Evolutionary conservation across 1,140 invertebrate species (phyloP).

Genomic region (Neodiprion lecontei): DNA sequence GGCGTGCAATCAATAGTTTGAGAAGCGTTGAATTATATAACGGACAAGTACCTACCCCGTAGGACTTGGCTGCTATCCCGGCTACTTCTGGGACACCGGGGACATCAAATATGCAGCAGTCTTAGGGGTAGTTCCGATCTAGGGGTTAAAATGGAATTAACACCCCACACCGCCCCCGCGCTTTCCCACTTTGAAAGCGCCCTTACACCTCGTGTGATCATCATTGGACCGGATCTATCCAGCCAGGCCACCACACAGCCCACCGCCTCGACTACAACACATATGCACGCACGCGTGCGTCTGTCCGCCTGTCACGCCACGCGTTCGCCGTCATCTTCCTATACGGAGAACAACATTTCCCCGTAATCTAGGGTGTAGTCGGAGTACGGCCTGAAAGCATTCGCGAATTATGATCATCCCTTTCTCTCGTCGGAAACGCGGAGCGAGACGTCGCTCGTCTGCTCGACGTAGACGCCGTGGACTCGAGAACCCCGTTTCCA

Average conservation of each 20-base stretch:
- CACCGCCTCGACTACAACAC: too few species aligned
- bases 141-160: conserved; percentile 57
- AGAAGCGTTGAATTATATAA: conserved; percentile 51
- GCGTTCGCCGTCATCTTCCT: too few species aligned
- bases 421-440: background rate
- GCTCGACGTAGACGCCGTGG: background rate
- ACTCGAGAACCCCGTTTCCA: background rate
- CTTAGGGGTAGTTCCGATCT: conserved; percentile 54
- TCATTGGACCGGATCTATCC: conserved; percentile 29
- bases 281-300: too few species aligned
- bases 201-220: conserved; percentile 28
- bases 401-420: background rate
- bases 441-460: background rate
- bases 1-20: conserved; percentile 40
- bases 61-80: conserved; percentile 31
- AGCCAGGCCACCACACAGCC: background rate
- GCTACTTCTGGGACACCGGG: conserved; percentile 24
- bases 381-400: too few species aligned
- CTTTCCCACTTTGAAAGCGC: conserved; percentile 10
- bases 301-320: too few species aligned
- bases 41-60: conserved; percentile 37
- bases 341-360: too few species aligned
- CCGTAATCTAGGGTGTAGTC: too few species aligned
- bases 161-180: conserved; percentile 35
- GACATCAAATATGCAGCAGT: conserved; percentile 58